Percentiles rank a stretch among this genome's conserved stretches.
Evolutionary conservation across 2,888 invertebrate species (phyloP).

Genomic region (Mesodorylaimus sp.): DNA sequence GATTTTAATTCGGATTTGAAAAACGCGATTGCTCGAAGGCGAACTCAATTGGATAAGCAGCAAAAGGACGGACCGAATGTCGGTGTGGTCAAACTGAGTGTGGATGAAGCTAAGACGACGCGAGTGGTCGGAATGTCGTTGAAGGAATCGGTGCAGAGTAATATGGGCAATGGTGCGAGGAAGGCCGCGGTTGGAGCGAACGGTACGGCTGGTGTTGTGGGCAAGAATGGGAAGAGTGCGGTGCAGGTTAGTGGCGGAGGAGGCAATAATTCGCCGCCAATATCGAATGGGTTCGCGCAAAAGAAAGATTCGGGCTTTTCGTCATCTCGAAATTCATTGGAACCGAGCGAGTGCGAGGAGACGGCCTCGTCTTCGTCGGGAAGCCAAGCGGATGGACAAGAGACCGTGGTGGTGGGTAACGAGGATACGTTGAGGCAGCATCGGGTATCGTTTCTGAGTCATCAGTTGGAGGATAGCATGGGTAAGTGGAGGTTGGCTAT

Average conservation of each 20-base stretch:
- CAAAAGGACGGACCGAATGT: no score
- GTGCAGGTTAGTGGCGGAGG: no score
- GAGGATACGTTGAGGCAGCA: slow-evolving; percentile 11
- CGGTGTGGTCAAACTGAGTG: no score
- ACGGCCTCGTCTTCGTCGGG: not conserved
- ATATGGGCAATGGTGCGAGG: not conserved
- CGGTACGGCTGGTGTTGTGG: not conserved
- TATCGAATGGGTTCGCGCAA: not conserved
- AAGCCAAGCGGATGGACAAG: not conserved
- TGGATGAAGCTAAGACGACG: no score
- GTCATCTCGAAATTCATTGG: slow-evolving; percentile 27
- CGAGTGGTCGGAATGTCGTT: slow-evolving; percentile 16
- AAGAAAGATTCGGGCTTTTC: slow-evolving; percentile 21
- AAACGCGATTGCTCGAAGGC: slow-evolving; percentile 25
- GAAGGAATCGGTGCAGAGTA: slow-evolving; percentile 23
- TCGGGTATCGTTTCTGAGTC: slow-evolving; percentile 24
- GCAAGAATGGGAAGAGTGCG: not conserved
- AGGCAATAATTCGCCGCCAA: not conserved
- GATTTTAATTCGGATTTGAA: slow-evolving; percentile 27
- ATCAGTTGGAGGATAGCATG: slow-evolving; percentile 25
- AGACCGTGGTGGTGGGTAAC: no score
- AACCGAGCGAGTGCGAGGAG: slow-evolving; percentile 25
- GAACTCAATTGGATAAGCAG: slow-evolving; percentile 19
- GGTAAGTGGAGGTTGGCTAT: no score
- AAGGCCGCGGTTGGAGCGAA: no score